These are phyloP conservation scores for Falco punctatus DNA, from an alignment of 2,113 vertebrate species.

Conservation along the genomic window DNA sequence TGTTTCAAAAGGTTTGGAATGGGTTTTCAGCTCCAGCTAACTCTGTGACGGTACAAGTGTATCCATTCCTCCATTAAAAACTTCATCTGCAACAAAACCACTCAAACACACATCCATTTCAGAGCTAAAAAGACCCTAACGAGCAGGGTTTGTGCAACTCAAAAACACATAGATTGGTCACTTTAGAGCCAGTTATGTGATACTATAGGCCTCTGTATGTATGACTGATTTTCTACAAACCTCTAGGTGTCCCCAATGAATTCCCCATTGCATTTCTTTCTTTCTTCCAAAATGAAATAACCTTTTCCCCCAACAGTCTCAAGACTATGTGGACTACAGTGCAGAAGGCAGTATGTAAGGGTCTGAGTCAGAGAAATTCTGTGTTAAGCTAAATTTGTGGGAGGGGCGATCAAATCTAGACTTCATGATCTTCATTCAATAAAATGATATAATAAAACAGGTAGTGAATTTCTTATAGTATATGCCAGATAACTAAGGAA, in stretches of 20 bases:
- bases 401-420: neutral
- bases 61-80: neutral
- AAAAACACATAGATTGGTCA: neutral
- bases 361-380: neutral
- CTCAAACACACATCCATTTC: neutral
- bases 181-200: neutral
- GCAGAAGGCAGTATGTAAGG: neutral
- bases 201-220: fast-evolving
- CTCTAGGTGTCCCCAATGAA: neutral
- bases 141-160: neutral
- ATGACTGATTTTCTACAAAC: neutral
- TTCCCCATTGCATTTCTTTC: neutral
- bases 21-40: neutral
- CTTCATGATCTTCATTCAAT: neutral
- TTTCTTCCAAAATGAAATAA: neutral
- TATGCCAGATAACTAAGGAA: neutral
- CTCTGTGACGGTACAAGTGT: fast-evolving
- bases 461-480: neutral
- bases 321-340: neutral
- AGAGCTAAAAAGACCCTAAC: neutral
- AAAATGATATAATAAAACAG: neutral
- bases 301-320: neutral
- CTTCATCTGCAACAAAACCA: neutral
- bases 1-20: neutral
- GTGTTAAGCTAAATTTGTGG: neutral